Percentiles rank a stretch among this genome's conserved stretches.
Conservation (phyloP, 2,113 vertebrate species). For the Rattus norvegicus region DNA sequence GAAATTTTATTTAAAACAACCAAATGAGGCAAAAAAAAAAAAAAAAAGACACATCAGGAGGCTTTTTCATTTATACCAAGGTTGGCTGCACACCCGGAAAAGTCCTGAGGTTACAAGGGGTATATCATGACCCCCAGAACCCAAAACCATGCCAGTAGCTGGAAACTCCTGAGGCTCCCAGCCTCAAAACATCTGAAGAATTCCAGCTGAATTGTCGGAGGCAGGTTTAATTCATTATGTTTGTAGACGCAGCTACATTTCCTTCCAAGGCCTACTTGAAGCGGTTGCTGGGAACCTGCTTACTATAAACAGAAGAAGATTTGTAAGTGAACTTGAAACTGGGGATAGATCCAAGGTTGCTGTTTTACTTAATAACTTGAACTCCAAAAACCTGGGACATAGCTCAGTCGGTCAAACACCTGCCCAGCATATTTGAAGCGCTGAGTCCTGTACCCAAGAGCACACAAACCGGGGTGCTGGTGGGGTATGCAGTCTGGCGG, state of each 20-base stretch:
- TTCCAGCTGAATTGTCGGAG: neutral
- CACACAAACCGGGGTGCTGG: neutral
- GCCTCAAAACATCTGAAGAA: constrained; percentile 17
- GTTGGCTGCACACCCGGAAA: neutral
- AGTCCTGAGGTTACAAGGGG: neutral
- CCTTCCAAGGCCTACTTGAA: constrained; percentile 31
- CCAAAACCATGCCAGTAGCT: neutral
- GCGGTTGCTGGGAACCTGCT: neutral
- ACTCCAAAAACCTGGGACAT: neutral
- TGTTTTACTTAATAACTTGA: constrained; percentile 43
- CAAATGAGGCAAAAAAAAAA: neutral
- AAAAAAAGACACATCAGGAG: neutral
- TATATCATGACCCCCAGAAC: neutral
- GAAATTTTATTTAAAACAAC: constrained; percentile 31
- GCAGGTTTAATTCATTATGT: constrained; percentile 6
- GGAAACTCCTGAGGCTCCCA: too few relatives aligned
- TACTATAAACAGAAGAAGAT: constrained; percentile 47
- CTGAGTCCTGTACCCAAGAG: neutral
- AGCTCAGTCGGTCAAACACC: neutral
- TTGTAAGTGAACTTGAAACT: constrained; percentile 21
- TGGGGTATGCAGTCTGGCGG: too few relatives aligned
- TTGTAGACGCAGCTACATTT: constrained; percentile 8
- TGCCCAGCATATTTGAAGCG: neutral
- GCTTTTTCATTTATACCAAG: neutral
- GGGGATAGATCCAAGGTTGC: neutral